A percentile compares a stretch with the other conserved stretches of the same genome.
phyloP scores from a whole-genome alignment of 2,113 vertebrate genomes.

The Phylloscopus trochilus region DNA sequence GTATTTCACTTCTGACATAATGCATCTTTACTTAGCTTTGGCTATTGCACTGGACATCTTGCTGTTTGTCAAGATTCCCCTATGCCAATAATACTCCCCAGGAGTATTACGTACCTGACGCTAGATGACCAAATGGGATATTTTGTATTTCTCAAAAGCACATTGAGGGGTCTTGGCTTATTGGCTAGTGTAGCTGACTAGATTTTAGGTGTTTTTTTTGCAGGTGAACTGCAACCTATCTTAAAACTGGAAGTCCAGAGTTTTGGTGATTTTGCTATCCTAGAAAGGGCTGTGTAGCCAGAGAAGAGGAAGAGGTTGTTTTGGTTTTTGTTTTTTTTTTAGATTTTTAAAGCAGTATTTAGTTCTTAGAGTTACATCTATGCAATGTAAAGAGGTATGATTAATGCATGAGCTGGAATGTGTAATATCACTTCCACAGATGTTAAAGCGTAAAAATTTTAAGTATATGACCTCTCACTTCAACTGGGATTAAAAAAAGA shows the following conservation, averaged over 20 bases:
- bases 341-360: neutral
- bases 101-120: fast-evolving
- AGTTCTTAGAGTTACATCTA: neutral
- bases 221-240: neutral
- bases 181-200: neutral
- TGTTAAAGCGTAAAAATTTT: neutral
- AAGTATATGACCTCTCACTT: constrained; percentile 1
- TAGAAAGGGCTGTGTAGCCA: neutral
- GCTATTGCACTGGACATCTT: neutral
- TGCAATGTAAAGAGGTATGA: neutral
- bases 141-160: neutral
- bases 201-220: neutral
- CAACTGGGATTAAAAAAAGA: neutral
- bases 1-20: neutral
- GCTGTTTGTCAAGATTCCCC: neutral
- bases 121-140: neutral
- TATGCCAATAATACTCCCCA: neutral
- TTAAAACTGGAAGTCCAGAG: neutral
- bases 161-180: neutral
- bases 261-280: neutral
- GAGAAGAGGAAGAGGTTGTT: neutral
- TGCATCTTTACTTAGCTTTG: neutral
- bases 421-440: neutral
- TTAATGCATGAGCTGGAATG: constrained; percentile 15
- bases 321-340: neutral